Conservation (phyloP, 2,113 vertebrate genomes). For the Scomber scombrus region DNA sequence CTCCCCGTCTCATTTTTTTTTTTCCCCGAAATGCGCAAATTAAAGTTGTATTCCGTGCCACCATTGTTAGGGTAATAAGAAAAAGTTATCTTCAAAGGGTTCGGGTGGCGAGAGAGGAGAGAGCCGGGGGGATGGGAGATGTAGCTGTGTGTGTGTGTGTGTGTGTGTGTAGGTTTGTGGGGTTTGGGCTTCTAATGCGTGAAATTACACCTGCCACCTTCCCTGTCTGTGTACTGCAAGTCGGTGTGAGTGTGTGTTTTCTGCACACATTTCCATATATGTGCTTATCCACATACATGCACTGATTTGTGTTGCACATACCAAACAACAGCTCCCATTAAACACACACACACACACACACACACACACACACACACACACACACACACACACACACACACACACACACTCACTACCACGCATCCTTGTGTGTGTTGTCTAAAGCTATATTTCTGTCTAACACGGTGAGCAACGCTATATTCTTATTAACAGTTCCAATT, state of each 20-base stretch:
- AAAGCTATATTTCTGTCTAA: constrained; percentile 58
- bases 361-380: too few relatives aligned
- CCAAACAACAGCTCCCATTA: constrained; percentile 13
- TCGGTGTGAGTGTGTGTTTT: constrained; percentile 31
- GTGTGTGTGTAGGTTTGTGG: constrained; percentile 32
- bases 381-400: constrained; percentile 13
- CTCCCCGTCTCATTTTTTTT: constrained; percentile 65
- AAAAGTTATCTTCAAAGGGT: constrained; percentile 89
- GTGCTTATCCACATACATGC: constrained; percentile 22
- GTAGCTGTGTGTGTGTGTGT: constrained; percentile 41
- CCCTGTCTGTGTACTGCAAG: constrained; percentile 46
- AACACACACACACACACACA: constrained; percentile 33
- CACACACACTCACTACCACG: neutral
- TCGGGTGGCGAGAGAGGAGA: constrained; percentile 69
- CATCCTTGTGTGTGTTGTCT: constrained; percentile 15
- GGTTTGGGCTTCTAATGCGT: constrained; percentile 81
- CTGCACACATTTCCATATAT: constrained; percentile 33
- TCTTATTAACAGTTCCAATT: constrained; percentile 80
- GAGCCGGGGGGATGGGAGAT: constrained; percentile 71
- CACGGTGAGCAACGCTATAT: constrained; percentile 41
- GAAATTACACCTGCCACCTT: constrained; percentile 89
- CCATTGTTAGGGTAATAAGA: constrained; percentile 87
- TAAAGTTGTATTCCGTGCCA: constrained; percentile 82
- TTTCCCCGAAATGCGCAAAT: constrained; percentile 70
- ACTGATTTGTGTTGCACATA: constrained; percentile 2